Evolutionary conservation across 2,797 vertebrate genomes (phyloP), one percentile per base, ranked within the genome.

Genomic region (Jordanella pulchra): DNA sequence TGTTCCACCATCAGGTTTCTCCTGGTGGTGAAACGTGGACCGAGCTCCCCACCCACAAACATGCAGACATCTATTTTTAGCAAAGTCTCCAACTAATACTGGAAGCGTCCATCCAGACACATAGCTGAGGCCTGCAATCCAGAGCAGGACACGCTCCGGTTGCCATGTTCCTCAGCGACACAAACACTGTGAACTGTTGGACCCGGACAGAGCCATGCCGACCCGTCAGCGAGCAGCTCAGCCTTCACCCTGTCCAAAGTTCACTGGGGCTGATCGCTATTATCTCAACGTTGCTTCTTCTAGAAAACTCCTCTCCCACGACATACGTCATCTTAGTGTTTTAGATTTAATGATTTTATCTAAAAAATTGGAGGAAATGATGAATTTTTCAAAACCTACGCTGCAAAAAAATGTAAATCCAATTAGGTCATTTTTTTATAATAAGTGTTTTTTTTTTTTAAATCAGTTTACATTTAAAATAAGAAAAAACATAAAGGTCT

Each of bases 51-150:
- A 65, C 21, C 6, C 32, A 69, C 55, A 68, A 77, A 83, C 75
- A 71, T 73, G 58, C 50, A 50, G 15, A 18, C 63, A 77, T 76
- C 88, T 91, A 90, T 91, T 92, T 90, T 83, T 87, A 89, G 88
- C 67, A 45, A 14, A 21, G 53, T 44, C 17, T 56, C 53, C 67
- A 87, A 77, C 76, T 65, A 53, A 68, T 84, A 82, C 80, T 45
- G 51, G 76, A 72, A 69, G 56, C 78, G 75, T 69, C 80, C 83
- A 87, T 89, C 91, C 82, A 85, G 75, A 76, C 1, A 21, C 54
- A 47, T 51, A 53, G 30, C 47, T 69, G 25, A 27, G 54, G 39
- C 39, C 67, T 55, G 35, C 30, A 55, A 69, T 28, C 9, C 54
- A 58, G 54, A 45, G 47, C 42, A 17, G 25, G 54, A 67, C 54